A percentile compares a stretch with the other conserved stretches of the same genome.
phyloP scores from a whole-genome alignment of 2,113 vertebrate genomes.

The Paradoxurus hermaphroditus region DNA sequence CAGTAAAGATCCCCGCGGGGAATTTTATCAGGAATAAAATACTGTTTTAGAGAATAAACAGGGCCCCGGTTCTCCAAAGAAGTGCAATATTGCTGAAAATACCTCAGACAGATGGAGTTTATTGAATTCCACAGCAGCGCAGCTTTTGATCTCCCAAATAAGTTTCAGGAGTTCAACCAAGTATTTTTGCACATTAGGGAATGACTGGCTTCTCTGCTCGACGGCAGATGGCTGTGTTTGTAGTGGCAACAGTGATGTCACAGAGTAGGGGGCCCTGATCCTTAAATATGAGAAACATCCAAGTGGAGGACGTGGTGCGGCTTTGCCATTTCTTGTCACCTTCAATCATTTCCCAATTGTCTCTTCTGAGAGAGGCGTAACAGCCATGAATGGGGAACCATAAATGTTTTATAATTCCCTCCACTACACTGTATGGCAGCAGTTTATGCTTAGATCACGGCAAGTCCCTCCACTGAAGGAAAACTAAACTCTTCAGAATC shows the following conservation, averaged over 20 bases:
- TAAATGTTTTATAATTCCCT: background rate
- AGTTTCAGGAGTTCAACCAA: conserved; percentile 52
- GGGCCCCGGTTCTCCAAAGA: conserved; percentile 13
- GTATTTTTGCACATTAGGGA: conserved; percentile 22
- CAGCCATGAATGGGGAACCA: background rate
- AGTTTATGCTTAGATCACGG: background rate
- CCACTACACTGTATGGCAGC: background rate
- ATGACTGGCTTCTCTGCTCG: background rate
- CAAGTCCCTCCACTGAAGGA: background rate
- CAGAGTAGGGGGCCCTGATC: conserved; percentile 13
- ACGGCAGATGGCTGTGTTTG: conserved; percentile 53
- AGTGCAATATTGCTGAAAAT: conserved; percentile 35
- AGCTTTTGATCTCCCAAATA: conserved; percentile 67
- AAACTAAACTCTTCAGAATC: background rate
- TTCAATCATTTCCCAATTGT: background rate
- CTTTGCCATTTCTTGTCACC: background rate
- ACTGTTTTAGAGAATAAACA: conserved; percentile 48
- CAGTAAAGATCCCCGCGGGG: conserved; percentile 5
- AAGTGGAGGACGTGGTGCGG: background rate
- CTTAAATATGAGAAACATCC: background rate
- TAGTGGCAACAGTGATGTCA: conserved; percentile 57
- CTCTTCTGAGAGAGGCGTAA: background rate
- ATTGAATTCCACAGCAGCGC: conserved; percentile 49
- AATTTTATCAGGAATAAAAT: conserved; percentile 30
- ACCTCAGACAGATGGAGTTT: conserved; percentile 62